Conservation (phyloP, 2,888 invertebrate genomes). For the Phlogophora meticulosa region DNA sequence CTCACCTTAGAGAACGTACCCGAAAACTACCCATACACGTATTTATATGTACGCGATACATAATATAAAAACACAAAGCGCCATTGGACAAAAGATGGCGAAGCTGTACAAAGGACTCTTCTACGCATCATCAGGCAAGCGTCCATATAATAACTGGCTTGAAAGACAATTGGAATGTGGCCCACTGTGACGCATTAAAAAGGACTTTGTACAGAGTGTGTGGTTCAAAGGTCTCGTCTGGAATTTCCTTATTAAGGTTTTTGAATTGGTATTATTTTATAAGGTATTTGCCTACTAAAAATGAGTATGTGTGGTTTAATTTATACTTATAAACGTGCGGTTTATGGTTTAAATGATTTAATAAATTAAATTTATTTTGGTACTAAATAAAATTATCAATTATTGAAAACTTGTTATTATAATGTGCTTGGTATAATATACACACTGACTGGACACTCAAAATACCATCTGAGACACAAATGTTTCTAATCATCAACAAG, state of each 20-base stretch:
- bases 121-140: constrained; percentile 14
- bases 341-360: not conserved
- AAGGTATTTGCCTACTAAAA: not conserved
- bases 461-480: no score
- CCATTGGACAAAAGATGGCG: constrained; percentile 27
- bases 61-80: constrained; percentile 39
- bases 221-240: not conserved
- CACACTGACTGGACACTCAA: no score
- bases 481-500: no score
- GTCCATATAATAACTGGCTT: constrained; percentile 7
- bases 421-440: no score
- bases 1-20: constrained; percentile 11
- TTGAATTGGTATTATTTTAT: constrained; percentile 1
- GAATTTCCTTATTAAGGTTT: constrained; percentile 23
- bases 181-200: not conserved
- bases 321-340: not conserved
- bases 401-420: no score
- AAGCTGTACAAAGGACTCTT: constrained; percentile 24
- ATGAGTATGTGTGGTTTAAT: not conserved
- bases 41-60: not conserved
- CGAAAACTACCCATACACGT: constrained; percentile 15
- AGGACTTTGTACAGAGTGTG: not conserved
- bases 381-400: no score
- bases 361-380: not conserved
- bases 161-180: constrained; percentile 35